Conservation (phyloP, 2,113 vertebrate genomes). For the Zeus faber region DNA sequence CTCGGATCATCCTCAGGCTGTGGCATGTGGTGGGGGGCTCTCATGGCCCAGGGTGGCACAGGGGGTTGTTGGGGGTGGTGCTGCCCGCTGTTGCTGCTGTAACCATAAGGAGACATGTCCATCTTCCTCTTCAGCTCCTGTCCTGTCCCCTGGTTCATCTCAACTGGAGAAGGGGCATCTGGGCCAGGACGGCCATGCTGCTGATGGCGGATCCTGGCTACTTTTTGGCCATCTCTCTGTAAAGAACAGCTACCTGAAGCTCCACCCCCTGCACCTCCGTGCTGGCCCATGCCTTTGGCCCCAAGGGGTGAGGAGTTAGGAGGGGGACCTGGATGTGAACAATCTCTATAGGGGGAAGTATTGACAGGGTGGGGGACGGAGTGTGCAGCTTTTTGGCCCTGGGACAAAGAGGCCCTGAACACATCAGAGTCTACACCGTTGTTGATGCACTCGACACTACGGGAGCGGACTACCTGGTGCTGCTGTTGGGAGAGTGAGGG, state of each 20-base stretch:
- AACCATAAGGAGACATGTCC: conserved; percentile 83
- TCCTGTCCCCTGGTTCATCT: conserved; percentile 58
- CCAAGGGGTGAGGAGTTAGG: conserved; percentile 70
- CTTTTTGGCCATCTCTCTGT: conserved; percentile 89
- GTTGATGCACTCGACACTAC: conserved; percentile 85
- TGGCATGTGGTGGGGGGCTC: conserved; percentile 76
- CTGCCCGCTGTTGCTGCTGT: conserved; percentile 71
- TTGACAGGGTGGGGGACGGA: conserved; percentile 80
- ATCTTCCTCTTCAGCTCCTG: conserved; percentile 85
- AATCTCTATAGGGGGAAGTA: conserved; percentile 81
- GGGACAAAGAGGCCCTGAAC: conserved; percentile 75
- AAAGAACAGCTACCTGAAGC: conserved; percentile 80
- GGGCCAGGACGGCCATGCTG: conserved; percentile 80
- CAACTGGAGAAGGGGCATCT: conserved; percentile 66
- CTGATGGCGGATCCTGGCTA: conserved; percentile 94
- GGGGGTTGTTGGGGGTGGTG: conserved; percentile 72
- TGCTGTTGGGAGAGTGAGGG: conserved; percentile 66
- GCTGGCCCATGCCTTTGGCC: conserved; percentile 64
- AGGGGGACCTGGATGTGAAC: conserved; percentile 78
- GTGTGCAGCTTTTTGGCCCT: conserved; percentile 75
- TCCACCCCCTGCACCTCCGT: conserved; percentile 45
- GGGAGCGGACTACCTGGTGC: conserved; percentile 76
- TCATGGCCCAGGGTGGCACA: conserved; percentile 84
- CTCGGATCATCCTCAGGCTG: conserved; percentile 77
- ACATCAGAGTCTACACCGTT: conserved; percentile 76